Base-by-base conservation (phyloP, 2,888 invertebrate species). In the Drosophila birchii region DNA sequence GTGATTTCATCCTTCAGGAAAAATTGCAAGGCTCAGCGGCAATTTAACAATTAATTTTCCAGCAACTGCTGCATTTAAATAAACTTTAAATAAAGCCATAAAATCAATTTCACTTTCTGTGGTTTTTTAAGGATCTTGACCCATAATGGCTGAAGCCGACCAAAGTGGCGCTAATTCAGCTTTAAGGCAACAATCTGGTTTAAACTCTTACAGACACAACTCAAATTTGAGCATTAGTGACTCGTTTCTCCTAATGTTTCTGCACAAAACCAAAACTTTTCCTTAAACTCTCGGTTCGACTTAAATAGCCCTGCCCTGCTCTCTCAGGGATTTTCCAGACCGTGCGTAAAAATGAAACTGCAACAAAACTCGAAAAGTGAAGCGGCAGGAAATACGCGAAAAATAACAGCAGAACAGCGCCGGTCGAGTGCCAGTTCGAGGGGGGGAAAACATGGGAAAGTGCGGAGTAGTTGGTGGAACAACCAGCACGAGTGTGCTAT, bases 121-220 rank as follows among this genome's bases (percentile, higher is more conserved):
- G 34, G n/a, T 8, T 34, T 11, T 43, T 16, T 5, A 34, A 41
- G 41, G 7, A 26, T 43, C 14, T 34, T 61, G 43, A 49, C 47
- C 63, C 11, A 39, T 14, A 64, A 79, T 55, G 59, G 74, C 66
- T 72, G 57, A 71, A 60, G 57, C 64, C 45, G 71, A 73, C 63
- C 47, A 44, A 39, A 70, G 61, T 67, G 56, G 51, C 71, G 62
- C 75, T 85, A 78, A 85, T 84, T 80, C 78, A 57, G 86, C 78
- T 76, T 87, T 79, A 80, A 73, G 74, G 67, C 77, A 79, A 82
- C 80, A 85, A 87, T 70, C 76, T 80, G 86, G 71, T 68, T 82
- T 78, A 85, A 80, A 80, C 68, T 76, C 70, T 44, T 64, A 29
- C 55, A 72, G 75, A 70, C 80, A 70, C 62, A 62, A 55, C 64